Base-by-base conservation (phyloP, 2,888 invertebrate species). In the Phrixothrix hirtus region DNA sequence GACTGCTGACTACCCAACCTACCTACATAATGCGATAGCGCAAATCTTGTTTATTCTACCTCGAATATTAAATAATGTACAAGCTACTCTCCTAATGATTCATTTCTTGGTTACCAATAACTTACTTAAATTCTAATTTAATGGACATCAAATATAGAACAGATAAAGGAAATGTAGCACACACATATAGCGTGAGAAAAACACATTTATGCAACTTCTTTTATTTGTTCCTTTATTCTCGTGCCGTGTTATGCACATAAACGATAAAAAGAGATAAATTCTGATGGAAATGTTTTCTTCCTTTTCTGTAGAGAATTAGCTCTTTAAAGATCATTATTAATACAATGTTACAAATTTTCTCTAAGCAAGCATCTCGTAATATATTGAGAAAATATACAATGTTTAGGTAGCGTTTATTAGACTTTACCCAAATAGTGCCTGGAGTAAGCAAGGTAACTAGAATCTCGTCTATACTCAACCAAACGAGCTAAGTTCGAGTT, bases 401-500 rank as follows among this genome's bases (percentile, higher is more conserved):
- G 47, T 47, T n/a, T n/a, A 3, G 21, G 54, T 30, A 38, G 32
- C 43, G 43, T 50, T 50, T 50, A 44, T 50, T 45, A 46, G 30
- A 45, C 41, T 35, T 39, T 45, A 41, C 34, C 27, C 35, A 31
- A 44, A 54, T 54, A 48, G 54, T 44, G 47, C 54, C 54, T 29
- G 15, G 25, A 15, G 47, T 36, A 32, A 25, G 36, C 21, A 44
- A 37, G 46, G 43, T 42, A 54, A 44, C 44, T 44, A 48, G 30
- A 16, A 44, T 30, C 54, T 48, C 17, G 43, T 21, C 31, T 48
- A 26, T 47, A 41, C 47, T 36, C 43, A 44, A 26, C 47, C 35
- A 48, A 54, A 54, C 54, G 54, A 54, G 54, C 48, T 25, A 54
- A 54, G 54, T 54, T 54, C 30, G 30, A 48, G 48, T 54, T 54